phyloP scores from a whole-genome alignment of 2,113 vertebrate genomes.

The Collichthys lucidus region DNA sequence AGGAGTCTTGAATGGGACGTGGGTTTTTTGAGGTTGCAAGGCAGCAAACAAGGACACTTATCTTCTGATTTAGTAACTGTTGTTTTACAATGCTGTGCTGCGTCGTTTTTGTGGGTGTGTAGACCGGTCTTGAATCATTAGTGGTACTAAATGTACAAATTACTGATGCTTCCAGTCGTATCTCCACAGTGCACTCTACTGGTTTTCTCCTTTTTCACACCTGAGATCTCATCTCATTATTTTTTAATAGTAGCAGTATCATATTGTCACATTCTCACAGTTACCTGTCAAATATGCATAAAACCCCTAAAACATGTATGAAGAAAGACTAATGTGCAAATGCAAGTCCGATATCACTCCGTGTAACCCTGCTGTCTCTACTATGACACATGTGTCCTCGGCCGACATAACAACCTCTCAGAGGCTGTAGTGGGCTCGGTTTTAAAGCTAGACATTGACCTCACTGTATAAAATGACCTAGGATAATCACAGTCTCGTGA shows the following conservation, averaged over 20 bases:
- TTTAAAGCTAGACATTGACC: too few relatives aligned
- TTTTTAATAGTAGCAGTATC: neutral
- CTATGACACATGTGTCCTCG: too few relatives aligned
- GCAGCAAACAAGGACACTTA: neutral
- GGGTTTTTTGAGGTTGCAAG: conserved; percentile 8
- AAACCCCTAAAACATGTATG: neutral
- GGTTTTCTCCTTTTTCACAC: conserved; percentile 22
- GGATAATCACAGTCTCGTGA: too few relatives aligned
- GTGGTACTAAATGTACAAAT: neutral
- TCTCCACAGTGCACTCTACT: conserved; percentile 36
- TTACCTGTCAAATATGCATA: neutral
- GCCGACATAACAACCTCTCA: too few relatives aligned
- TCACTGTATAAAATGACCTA: too few relatives aligned
- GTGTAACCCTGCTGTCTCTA: too few relatives aligned
- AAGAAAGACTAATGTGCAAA: too few relatives aligned
- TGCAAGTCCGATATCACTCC: neutral
- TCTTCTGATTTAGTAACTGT: neutral
- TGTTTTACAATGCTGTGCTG: neutral
- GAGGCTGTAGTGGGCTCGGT: too few relatives aligned
- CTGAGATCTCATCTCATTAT: neutral
- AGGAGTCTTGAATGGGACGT: conserved; percentile 3
- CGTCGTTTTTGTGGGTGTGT: conserved; percentile 14
- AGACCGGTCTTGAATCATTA: neutral
- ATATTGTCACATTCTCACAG: neutral
- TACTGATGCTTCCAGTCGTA: neutral